These are phyloP conservation scores for Acanthosepion pharaonis DNA, from an alignment of 2,888 invertebrate species.

Conservation along the genomic window DNA sequence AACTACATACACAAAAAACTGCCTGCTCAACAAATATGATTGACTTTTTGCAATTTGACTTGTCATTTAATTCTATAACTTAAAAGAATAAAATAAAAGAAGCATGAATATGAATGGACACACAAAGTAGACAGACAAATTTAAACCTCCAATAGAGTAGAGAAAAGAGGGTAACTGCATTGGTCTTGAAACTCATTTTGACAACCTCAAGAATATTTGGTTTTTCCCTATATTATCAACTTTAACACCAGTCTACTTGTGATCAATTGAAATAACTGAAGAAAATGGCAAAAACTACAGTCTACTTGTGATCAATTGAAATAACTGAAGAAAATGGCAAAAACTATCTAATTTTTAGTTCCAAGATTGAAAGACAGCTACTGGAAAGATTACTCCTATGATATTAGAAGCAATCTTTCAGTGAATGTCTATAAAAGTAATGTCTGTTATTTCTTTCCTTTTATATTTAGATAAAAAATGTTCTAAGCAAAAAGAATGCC, in stretches of 20 bases:
- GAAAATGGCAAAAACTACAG: neutral
- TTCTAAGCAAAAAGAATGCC: neutral
- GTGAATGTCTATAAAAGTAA: neutral
- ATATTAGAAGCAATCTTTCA: no score
- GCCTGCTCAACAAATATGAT: neutral
- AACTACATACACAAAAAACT: neutral
- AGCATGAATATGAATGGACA: neutral
- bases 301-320: no score
- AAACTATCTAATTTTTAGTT: neutral
- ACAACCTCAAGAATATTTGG: neutral
- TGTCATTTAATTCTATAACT: neutral
- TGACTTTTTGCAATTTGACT: neutral
- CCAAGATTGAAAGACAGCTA: neutral
- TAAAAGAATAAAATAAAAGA: neutral
- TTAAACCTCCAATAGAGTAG: neutral
- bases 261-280: neutral
- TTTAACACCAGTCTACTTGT: no score
- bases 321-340: neutral
- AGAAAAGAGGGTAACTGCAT: neutral
- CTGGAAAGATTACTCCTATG: neutral
- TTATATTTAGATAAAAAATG: neutral
- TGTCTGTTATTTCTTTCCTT: neutral
- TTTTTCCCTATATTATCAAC: neutral
- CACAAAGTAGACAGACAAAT: neutral
- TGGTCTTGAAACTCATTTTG: neutral